Conservation (phyloP, 2,888 invertebrate species). For the Podotricha telesiphe region DNA sequence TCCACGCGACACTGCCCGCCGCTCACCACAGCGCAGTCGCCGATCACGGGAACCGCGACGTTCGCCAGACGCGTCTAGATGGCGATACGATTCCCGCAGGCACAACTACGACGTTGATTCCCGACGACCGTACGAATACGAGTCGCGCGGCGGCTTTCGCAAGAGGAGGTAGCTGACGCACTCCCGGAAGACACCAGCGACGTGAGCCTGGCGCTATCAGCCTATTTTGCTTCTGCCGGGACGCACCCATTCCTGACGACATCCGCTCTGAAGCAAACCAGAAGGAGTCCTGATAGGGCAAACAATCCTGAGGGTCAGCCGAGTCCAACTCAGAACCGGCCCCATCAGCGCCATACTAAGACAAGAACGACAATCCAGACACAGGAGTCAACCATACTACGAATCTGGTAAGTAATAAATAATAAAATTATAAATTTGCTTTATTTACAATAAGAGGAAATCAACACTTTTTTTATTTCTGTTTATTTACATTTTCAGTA, state of each 20-base stretch:
- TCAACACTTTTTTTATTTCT: too few relatives aligned
- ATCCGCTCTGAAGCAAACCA: slow-evolving; percentile 69
- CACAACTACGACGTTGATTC: slow-evolving; percentile 76
- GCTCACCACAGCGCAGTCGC: slow-evolving; percentile 75
- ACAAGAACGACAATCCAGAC: slow-evolving; percentile 69
- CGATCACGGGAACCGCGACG: slow-evolving; percentile 74
- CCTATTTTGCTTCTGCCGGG: too few relatives aligned
- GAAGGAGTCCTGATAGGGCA: slow-evolving; percentile 76
- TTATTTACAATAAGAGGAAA: too few relatives aligned
- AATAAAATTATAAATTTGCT: neutral
- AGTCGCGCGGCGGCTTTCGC: slow-evolving; percentile 60
- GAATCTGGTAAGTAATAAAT: slow-evolving; percentile 70
- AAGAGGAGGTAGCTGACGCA: slow-evolving; percentile 69
- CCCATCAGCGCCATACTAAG: slow-evolving; percentile 73
- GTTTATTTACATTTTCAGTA: too few relatives aligned
- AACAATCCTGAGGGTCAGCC: slow-evolving; percentile 76
- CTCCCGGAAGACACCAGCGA: slow-evolving; percentile 72
- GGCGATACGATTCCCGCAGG: slow-evolving; percentile 76
- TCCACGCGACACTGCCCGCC: slow-evolving; percentile 86
- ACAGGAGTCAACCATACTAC: slow-evolving; percentile 76
- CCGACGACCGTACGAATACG: slow-evolving; percentile 76
- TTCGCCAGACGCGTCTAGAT: slow-evolving; percentile 74
- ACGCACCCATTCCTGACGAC: too few relatives aligned
- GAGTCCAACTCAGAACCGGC: slow-evolving; percentile 81
- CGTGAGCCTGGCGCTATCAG: slow-evolving; percentile 72